Conservation (phyloP, 2,797 vertebrate species). For the Poeciliopsis turneri region DNA sequence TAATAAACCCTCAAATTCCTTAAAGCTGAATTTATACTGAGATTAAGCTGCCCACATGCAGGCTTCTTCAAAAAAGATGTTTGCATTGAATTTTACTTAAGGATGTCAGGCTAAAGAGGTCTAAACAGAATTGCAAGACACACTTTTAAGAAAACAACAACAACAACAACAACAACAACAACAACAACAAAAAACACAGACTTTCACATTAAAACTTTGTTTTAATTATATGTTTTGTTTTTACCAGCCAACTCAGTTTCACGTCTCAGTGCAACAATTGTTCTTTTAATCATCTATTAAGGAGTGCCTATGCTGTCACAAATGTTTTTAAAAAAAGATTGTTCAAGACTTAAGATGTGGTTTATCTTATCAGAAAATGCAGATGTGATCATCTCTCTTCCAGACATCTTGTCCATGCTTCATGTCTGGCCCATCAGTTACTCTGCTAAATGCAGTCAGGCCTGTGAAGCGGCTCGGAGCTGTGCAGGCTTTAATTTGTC, state of each 20-base stretch:
- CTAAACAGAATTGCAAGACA: neutral
- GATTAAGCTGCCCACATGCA: neutral
- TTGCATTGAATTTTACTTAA: neutral
- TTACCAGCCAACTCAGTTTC: neutral
- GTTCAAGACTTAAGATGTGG: neutral
- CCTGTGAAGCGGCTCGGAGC: constrained; percentile 41
- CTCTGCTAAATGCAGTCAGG: constrained; percentile 44
- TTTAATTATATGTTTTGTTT: neutral
- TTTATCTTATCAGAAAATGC: constrained; percentile 12
- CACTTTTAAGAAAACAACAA: neutral
- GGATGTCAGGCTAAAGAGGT: neutral
- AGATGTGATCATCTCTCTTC: constrained; percentile 29
- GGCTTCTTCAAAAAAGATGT: neutral
- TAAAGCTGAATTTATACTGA: neutral
- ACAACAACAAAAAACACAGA: neutral
- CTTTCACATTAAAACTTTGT: neutral
- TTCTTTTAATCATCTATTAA: neutral
- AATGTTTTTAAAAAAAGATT: neutral
- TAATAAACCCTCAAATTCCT: neutral
- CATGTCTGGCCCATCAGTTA: constrained; percentile 49
- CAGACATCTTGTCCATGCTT: constrained; percentile 32
- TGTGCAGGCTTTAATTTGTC: constrained; percentile 51
- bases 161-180: neutral
- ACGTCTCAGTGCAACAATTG: neutral
- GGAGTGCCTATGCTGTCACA: neutral